phyloP scores from a whole-genome alignment of 2,888 invertebrate species.

The Orthosia gracilis region DNA sequence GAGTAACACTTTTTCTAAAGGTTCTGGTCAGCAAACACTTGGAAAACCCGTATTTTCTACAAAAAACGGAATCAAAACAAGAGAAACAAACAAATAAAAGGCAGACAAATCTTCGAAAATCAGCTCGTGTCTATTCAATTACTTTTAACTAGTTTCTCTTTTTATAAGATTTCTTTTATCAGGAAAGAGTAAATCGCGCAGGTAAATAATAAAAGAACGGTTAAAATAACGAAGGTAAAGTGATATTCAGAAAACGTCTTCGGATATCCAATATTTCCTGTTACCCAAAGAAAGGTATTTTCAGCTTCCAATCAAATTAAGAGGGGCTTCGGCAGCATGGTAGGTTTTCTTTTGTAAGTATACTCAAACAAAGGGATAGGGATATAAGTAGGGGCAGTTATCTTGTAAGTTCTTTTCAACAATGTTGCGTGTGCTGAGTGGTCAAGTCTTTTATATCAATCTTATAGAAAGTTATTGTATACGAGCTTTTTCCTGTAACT shows the following conservation, averaged over 20 bases:
- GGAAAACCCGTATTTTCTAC: background rate
- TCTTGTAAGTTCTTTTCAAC: constrained; percentile 1
- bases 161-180: constrained; percentile 19
- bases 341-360: constrained; percentile 22
- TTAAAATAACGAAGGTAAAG: constrained; percentile 37
- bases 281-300: constrained; percentile 40
- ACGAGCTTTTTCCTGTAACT: too few species aligned
- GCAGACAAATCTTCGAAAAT: background rate
- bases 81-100: background rate
- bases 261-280: constrained; percentile 49
- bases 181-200: constrained; percentile 17
- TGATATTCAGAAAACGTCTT: constrained; percentile 45
- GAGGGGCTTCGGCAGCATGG: constrained; percentile 14
- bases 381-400: background rate
- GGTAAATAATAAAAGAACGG: constrained; percentile 39
- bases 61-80: background rate
- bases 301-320: constrained; percentile 43
- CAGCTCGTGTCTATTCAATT: constrained; percentile 8
- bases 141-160: constrained; percentile 9
- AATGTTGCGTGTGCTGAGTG: background rate
- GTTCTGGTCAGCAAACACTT: background rate
- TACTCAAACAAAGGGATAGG: background rate
- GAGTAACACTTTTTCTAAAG: too few species aligned
- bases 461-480: background rate
- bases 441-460: background rate